phyloP scores from a whole-genome alignment of 2,113 vertebrate species.

The Nipponia nippon region DNA sequence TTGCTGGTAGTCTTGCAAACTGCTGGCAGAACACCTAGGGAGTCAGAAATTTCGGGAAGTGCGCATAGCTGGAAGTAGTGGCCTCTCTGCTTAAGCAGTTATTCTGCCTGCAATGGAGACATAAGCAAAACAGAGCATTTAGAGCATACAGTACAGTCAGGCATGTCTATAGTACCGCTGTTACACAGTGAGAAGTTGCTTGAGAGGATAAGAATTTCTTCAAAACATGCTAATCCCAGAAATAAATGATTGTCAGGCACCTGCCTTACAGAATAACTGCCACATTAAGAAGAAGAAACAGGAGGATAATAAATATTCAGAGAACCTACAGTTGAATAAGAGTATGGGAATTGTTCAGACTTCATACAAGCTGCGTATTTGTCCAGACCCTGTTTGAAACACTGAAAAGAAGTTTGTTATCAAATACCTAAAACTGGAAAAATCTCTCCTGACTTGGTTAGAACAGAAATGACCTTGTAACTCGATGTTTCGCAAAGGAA shows the following conservation, averaged over 20 bases:
- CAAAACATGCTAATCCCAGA: not conserved
- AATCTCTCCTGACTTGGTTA: not conserved
- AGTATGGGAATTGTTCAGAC: not conserved
- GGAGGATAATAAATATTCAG: not conserved
- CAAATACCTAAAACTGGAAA: not conserved
- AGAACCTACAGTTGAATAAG: not conserved
- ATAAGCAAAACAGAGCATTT: not conserved
- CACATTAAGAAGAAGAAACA: not conserved
- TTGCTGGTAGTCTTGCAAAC: not conserved
- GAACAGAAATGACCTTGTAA: not conserved
- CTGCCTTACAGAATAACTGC: not conserved
- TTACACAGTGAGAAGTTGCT: not conserved
- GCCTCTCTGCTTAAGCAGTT: not conserved
- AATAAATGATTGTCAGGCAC: accelerated
- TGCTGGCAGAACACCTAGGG: not conserved
- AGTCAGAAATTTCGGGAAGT: not conserved
- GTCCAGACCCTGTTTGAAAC: not conserved
- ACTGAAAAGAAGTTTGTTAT: not conserved
- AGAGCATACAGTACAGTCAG: not conserved
- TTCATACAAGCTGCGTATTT: not conserved
- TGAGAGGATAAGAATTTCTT: not conserved
- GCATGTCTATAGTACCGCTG: not conserved
- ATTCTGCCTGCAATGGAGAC: not conserved
- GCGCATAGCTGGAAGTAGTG: not conserved
- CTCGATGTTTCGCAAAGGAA: not conserved